Evolutionary conservation across 2,113 vertebrate genomes (phyloP), one percentile per base, ranked within the genome.

Genomic region (Gymnorhina tibicen): DNA sequence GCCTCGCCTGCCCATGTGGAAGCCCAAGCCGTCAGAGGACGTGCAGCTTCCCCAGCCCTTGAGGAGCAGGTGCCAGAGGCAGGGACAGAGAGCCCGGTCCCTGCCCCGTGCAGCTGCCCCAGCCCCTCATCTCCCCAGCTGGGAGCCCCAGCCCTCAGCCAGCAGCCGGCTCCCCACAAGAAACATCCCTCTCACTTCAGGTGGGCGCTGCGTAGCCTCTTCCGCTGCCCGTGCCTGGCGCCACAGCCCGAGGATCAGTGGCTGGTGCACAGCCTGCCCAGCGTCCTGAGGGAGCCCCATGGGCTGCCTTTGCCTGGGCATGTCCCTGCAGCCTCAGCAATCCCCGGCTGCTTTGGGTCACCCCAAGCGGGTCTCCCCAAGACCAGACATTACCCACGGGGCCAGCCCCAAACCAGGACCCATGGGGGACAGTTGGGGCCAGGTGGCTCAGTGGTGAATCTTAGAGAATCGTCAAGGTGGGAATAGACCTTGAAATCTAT

Each of bases 1-100:
- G 41, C 41, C 30, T 32, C 7, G 0, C 62, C 41, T 64, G 5
- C 20, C 41, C 47, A 8, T 17, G 30, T 16, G 37, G 8, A 13
- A n/a, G 30, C 13, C 47, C 47, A 44, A 23, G 62, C 28, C 28
- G 20, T 16, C 20, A 16, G 62, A 64, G 28, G 28, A 44, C 62
- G 44, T 3, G 5, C 2, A 2, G 27, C 27, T 42, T 41, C 27
- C 41, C 27, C 3, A 3, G 26, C 37, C 27, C 9, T 63, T 4
- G 20, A 22, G 41, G 41, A 44, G 41, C 30, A 64, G 28, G 20
- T 22, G 39, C 62, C 39, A 32, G 62, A 15, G 39, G 60, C 39
- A 63, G 39, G 27, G 60, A 21, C 60, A 64, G 18, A 42, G 39
- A 64, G 28, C 62, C 28, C 2, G 3, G 12, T 63, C 8, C 37